phyloP scores from a whole-genome alignment of 2,113 vertebrate species.

The Telmatochromis sp. region DNA sequence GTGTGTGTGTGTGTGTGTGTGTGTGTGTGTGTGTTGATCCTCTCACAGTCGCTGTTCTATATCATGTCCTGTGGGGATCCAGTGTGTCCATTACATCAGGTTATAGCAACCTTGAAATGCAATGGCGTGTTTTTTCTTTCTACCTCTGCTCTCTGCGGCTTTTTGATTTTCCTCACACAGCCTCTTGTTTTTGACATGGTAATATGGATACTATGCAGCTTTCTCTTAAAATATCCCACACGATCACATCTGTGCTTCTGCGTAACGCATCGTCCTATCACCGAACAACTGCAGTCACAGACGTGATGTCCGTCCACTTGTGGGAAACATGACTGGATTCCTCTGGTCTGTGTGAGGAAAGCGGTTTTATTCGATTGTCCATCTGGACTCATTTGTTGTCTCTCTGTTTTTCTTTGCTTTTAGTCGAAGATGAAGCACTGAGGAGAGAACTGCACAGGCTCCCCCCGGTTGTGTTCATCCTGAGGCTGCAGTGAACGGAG shows the following conservation, averaged over 20 bases:
- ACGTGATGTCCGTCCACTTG: conserved; percentile 9
- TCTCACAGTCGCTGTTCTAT: background rate
- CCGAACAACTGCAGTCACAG: conserved; percentile 40
- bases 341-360: background rate
- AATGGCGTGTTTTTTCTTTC: background rate
- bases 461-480: conserved; percentile 44
- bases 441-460: conserved; percentile 40
- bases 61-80: background rate
- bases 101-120: background rate
- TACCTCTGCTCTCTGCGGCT: background rate
- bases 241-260: conserved; percentile 1
- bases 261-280: conserved; percentile 18
- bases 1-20: fast-evolving
- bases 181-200: background rate
- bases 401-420: background rate
- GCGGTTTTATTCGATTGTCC: background rate
- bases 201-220: background rate
- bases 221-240: background rate
- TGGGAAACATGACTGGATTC: background rate
- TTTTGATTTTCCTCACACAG: background rate
- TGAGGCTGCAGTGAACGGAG: conserved; percentile 65
- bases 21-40: background rate
- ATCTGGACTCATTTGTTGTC: background rate
- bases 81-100: background rate
- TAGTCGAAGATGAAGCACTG: conserved; percentile 61